Conservation (phyloP, 1,140 invertebrate genomes). For the Platyura marginata region DNA sequence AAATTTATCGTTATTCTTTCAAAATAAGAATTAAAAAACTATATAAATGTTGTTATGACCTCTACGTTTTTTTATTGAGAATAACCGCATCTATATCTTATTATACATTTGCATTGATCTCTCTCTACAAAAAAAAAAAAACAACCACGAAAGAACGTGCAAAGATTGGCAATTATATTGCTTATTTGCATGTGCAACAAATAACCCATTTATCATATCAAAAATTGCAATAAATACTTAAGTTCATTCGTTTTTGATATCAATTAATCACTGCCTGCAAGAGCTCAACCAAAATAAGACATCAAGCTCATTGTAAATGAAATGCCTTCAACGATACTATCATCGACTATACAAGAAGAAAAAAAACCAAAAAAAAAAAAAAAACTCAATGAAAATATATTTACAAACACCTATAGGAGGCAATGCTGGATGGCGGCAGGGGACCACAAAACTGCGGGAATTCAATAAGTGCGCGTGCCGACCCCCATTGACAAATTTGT, state of each 20-base stretch:
- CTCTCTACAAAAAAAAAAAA: too few species aligned
- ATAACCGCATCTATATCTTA: too few species aligned
- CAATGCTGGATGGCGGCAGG: background rate
- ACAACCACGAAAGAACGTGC: too few species aligned
- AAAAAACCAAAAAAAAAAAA: too few species aligned
- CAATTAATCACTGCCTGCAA: background rate
- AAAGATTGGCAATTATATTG: background rate
- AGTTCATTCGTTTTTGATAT: background rate
- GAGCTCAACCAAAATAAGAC: background rate
- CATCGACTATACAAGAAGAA: too few species aligned
- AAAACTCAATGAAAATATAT: background rate
- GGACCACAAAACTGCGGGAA: background rate
- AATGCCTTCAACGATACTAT: background rate
- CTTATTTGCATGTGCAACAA: background rate
- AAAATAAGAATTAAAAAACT: too few species aligned
- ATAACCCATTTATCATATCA: background rate
- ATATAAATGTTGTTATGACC: too few species aligned
- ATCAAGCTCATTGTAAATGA: background rate
- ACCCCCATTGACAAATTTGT: constrained; percentile 4
- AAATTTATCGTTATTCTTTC: too few species aligned
- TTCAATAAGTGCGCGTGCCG: constrained; percentile 1
- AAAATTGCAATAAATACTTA: background rate
- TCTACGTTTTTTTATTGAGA: too few species aligned
- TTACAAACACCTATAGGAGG: background rate
- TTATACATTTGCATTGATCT: too few species aligned